These are phyloP conservation scores for Melikaiella ostensackeni DNA, from an alignment of 2,888 invertebrate species.

Conservation along the genomic window DNA sequence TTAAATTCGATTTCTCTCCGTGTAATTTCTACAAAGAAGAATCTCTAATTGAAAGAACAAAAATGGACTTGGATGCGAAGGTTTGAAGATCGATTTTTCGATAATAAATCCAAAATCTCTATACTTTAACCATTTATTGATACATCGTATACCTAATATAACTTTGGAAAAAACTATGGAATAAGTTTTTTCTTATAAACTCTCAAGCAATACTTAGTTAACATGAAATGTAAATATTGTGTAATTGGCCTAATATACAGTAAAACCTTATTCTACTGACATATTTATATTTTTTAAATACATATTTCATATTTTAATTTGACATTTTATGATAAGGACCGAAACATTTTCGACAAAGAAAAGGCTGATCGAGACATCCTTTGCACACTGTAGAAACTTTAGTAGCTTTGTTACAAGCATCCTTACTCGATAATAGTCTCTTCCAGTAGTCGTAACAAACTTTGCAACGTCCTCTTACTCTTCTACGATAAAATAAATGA, in stretches of 20 bases:
- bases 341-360: constrained; percentile 34
- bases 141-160: background rate
- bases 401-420: constrained; percentile 3
- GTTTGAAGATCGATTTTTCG: background rate
- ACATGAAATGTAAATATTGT: background rate
- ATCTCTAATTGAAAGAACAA: background rate
- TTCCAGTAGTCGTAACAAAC: constrained; percentile 35
- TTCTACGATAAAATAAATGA: background rate
- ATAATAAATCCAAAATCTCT: background rate
- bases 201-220: background rate
- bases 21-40: background rate
- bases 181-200: background rate
- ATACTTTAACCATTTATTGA: background rate
- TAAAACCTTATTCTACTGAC: background rate
- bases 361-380: constrained; percentile 25
- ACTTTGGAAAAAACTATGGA: background rate
- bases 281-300: background rate
- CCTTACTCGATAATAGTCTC: constrained; percentile 8
- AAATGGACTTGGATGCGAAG: background rate
- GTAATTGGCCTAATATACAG: background rate
- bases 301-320: background rate
- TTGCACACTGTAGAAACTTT: constrained; percentile 29
- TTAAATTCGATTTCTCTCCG: no score
- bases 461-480: constrained; percentile 35
- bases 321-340: constrained; percentile 30